phyloP scores from a whole-genome alignment of 2,797 vertebrate genomes.

The Tachyglossus aculeatus region DNA sequence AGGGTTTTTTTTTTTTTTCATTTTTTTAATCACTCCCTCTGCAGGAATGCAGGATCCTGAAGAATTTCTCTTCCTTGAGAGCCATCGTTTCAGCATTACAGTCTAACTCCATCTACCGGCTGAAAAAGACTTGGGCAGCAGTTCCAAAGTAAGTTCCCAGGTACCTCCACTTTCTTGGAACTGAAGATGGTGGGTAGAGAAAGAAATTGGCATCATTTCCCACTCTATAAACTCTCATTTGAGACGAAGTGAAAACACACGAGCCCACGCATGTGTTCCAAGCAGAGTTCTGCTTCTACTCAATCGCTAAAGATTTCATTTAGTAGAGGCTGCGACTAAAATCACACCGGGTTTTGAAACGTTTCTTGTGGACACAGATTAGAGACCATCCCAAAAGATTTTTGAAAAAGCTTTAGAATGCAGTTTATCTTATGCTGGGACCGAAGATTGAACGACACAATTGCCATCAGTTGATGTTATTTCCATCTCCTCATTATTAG shows the following conservation, averaged over 20 bases:
- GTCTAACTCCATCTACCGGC: slow-evolving; percentile 90
- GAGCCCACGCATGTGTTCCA: not conserved
- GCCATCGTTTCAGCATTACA: slow-evolving; percentile 93
- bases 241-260: not conserved
- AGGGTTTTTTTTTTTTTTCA: slow-evolving; percentile 62
- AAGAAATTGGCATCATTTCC: not conserved
- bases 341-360: no score
- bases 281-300: not conserved
- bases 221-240: not conserved
- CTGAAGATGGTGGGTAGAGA: not conserved
- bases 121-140: slow-evolving; percentile 89
- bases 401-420: no score
- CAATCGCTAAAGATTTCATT: no score
- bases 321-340: no score
- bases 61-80: slow-evolving; percentile 96
- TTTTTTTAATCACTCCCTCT: slow-evolving; percentile 52
- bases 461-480: no score
- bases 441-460: no score
- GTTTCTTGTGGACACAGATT: no score
- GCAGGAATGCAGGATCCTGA: slow-evolving; percentile 94
- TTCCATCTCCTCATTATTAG: no score
- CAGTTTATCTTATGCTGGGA: no score
- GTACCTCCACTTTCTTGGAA: not conserved
- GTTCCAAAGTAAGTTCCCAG: slow-evolving; percentile 87
- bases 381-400: no score